These are phyloP conservation scores for Operophtera brumata DNA, from an alignment of 2,888 invertebrate genomes.

Conservation along the genomic window DNA sequence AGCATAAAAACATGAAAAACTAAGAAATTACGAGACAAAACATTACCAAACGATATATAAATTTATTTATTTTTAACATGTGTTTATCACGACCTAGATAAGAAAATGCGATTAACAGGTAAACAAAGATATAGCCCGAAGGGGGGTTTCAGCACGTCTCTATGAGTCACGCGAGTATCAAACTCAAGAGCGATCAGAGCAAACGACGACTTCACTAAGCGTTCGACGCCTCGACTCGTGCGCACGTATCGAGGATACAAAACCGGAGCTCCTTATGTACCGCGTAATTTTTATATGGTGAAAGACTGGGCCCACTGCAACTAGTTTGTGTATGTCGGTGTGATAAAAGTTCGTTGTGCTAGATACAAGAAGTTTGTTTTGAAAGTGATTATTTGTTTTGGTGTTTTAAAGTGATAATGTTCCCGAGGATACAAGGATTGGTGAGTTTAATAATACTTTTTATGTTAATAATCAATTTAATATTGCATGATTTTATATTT, in stretches of 20 bases:
- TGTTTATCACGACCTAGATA: constrained; percentile 20
- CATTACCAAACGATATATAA: not conserved
- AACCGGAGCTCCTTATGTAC: constrained; percentile 41
- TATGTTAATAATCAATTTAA: not conserved
- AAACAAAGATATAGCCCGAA: constrained; percentile 24
- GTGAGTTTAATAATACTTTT: constrained; percentile 48
- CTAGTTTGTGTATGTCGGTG: constrained; percentile 41
- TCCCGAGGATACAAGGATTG: constrained; percentile 76
- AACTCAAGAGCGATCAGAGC: constrained; percentile 13
- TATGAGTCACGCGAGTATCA: constrained; percentile 30
- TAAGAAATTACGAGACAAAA: not conserved
- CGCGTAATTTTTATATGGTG: constrained; percentile 40
- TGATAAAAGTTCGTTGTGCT: constrained; percentile 51
- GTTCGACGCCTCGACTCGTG: constrained; percentile 51
- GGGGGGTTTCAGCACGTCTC: constrained; percentile 13
- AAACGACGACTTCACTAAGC: constrained; percentile 39
- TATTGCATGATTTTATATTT: too few relatives aligned
- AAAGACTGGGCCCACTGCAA: constrained; percentile 24
- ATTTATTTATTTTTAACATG: not conserved
- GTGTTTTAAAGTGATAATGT: constrained; percentile 59
- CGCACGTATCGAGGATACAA: constrained; percentile 49
- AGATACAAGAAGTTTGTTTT: constrained; percentile 36
- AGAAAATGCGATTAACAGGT: constrained; percentile 25
- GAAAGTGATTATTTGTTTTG: constrained; percentile 39
- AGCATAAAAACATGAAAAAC: too few relatives aligned